Evolutionary conservation across 2,113 vertebrate genomes (phyloP).

Genomic region (Lucifuga dentata): DNA sequence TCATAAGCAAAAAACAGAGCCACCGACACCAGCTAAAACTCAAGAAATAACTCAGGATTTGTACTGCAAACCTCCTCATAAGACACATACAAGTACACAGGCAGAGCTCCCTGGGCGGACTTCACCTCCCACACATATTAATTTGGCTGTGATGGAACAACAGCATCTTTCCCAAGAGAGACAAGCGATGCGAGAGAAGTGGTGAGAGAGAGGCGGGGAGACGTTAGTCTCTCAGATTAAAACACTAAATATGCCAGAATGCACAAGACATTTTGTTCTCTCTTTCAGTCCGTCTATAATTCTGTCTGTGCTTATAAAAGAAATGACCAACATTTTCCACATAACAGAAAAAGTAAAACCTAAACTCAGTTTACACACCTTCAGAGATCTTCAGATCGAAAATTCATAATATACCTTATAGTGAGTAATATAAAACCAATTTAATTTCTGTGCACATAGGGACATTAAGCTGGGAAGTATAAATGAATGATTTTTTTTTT

Average conservation of each 20-base stretch:
- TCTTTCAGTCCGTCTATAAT: conserved; percentile 45
- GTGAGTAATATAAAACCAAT: not conserved
- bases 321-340: not conserved
- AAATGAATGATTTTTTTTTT: no score
- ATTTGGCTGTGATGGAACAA: conserved; percentile 73
- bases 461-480: no score
- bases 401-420: not conserved
- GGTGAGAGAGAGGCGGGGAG: conserved; percentile 47
- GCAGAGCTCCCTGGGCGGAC: conserved; percentile 45
- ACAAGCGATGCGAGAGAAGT: conserved; percentile 32
- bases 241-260: conserved; percentile 67
- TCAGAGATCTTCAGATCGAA: not conserved
- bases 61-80: conserved; percentile 30
- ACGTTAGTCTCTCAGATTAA: conserved; percentile 61
- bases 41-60: conserved; percentile 25
- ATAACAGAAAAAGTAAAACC: not conserved
- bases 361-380: not conserved
- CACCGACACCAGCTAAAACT: conserved; percentile 19
- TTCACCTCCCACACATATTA: conserved; percentile 68
- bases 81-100: conserved; percentile 16
- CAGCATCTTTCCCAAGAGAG: conserved; percentile 63
- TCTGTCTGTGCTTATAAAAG: conserved; percentile 5
- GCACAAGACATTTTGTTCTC: conserved; percentile 53
- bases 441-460: no score
- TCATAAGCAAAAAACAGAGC: no score